Conservation (phyloP, 2,113 vertebrate genomes). For the Okapia johnstoni region DNA sequence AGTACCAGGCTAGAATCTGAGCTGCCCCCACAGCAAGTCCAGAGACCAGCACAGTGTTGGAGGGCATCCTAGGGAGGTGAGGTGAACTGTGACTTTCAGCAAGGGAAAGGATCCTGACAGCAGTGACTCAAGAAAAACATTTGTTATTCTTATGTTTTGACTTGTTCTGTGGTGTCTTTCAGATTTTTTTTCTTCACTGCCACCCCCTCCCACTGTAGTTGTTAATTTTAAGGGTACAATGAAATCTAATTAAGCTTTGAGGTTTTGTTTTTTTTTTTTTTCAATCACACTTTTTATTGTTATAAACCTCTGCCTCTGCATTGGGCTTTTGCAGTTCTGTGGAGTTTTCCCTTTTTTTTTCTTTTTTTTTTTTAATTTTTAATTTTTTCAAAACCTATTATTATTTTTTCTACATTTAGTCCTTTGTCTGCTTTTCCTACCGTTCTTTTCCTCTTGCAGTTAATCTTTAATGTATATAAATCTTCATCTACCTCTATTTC, state of each 20-base stretch:
- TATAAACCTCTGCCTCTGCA: neutral
- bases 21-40: neutral
- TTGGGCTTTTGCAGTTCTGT: neutral
- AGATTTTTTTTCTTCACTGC: neutral
- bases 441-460: neutral
- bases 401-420: neutral
- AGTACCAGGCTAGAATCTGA: neutral
- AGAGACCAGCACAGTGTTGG: neutral
- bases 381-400: neutral
- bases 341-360: neutral
- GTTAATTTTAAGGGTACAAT: neutral
- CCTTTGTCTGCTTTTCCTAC: neutral
- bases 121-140: neutral
- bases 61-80: neutral
- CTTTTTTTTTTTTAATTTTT: neutral
- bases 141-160: neutral
- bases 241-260: neutral
- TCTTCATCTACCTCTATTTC: neutral
- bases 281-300: neutral
- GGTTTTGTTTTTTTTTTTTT: accelerated
- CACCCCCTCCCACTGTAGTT: neutral
- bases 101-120: neutral
- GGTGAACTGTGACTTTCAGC: neutral
- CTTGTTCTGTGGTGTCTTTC: neutral
- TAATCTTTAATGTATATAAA: neutral